A percentile compares a stretch with the other conserved stretches of the same genome.
phyloP scores from a whole-genome alignment of 2,797 vertebrate genomes.

The Bucorvus abyssinicus region DNA sequence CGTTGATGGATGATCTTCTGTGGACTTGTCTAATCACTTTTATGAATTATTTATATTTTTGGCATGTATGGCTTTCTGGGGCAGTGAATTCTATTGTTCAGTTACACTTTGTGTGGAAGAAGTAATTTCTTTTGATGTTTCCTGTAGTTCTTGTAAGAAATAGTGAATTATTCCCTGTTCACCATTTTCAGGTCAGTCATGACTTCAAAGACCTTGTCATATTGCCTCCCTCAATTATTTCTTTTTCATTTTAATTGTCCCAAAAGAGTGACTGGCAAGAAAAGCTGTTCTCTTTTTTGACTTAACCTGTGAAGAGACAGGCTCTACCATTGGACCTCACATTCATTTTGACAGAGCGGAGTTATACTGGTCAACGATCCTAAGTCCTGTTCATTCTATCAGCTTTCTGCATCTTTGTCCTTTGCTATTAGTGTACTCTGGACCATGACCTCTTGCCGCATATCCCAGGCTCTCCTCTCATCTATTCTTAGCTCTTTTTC shows the following conservation, averaged over 20 bases:
- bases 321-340: not conserved
- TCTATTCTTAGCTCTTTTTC: not conserved
- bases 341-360: not conserved
- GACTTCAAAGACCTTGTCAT: not conserved
- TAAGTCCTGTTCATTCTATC: not conserved
- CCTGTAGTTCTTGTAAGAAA: not conserved
- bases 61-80: not conserved
- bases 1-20: not conserved
- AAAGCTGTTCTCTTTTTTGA: not conserved
- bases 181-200: not conserved
- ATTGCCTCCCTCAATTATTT: not conserved
- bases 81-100: not conserved
- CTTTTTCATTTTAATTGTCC: not conserved
- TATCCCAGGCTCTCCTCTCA: not conserved
- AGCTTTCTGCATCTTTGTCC: not conserved
- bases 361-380: not conserved
- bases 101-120: not conserved
- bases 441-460: accelerated
- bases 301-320: not conserved
- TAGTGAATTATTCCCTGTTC: not conserved
- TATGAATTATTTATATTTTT: not conserved
- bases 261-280: not conserved
- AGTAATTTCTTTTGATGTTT: not conserved
- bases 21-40: not conserved
- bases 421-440: not conserved